Evolutionary conservation across 2,797 vertebrate genomes (phyloP), one percentile per base, ranked within the genome.

Genomic region (Pangasius krempfi): DNA sequence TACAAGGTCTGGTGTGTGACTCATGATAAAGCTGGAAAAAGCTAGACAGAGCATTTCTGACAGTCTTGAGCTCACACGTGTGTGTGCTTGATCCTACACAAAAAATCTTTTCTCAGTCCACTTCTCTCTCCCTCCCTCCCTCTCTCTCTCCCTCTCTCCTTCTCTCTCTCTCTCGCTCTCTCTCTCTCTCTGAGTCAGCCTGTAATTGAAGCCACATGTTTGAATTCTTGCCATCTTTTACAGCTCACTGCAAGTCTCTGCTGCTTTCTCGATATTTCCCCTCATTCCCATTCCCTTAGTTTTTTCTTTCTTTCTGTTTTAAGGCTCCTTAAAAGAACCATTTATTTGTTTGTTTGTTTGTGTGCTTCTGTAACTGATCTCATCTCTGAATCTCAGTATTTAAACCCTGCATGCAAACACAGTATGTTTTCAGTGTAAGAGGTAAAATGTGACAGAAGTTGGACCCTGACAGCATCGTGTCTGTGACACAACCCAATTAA

Each of bases 201-300:
- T 87, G 92, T 95, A 94, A 95, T 93, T 86, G 37, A 93, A 93
- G 37, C 93, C 93, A 93, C 92, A 95, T 92, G 94, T 56, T 79
- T 88, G 92, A 88, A 76, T 5, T 76, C 25, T 47, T 66, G 58
- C 76, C 86, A 33, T 68, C 33, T 79, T 73, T 79, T 50, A 58
- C 44, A 70, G 64, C 58, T 87, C 50, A 50, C 78, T 80, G 33
- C 37, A 4, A 27, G 47, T 37, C 87, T 80, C 30, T 58, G n/a
- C 56, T 56, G 30, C 52, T 81, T 73, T 37, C 62, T 85, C 44
- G 0, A 54, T 85, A 40, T 66, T n/a, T 8, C 30, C 40, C 13
- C n/a, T 37, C 12, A 62, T 62, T n/a, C 54, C 54, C 78, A 12
- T 79, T 78, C 66, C 7, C 52, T 58, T 33, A 12, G 18, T 1